Evolutionary conservation across 2,888 invertebrate species (phyloP).

Genomic region (Chironomus riparius): DNA sequence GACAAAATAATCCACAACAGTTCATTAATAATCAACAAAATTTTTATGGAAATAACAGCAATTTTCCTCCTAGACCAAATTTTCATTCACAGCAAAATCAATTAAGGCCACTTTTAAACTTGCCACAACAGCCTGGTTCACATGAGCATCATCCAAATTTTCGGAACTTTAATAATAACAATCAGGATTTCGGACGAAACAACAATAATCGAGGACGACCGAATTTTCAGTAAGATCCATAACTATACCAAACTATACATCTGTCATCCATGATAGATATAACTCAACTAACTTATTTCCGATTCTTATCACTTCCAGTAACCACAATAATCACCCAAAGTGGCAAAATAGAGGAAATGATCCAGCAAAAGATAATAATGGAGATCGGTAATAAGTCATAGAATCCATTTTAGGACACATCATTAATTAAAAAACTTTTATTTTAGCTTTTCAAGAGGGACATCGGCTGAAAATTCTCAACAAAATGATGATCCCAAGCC

Average conservation of each 20-base stretch:
- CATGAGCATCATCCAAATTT: not conserved
- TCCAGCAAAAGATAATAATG: not conserved
- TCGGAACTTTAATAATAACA: not conserved
- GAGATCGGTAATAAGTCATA: not conserved
- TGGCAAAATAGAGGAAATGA: not conserved
- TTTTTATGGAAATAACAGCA: not conserved
- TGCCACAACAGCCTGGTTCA: not conserved
- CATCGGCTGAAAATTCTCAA: not conserved
- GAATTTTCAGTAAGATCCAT: not conserved
- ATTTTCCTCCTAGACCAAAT: not conserved
- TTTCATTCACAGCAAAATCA: not conserved
- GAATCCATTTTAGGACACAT: not conserved
- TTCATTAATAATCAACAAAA: slow-evolving; percentile 1
- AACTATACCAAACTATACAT: no score
- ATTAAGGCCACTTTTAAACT: not conserved
- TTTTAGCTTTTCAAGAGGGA: not conserved
- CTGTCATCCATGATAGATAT: no score
- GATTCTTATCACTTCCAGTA: not conserved
- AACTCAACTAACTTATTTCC: no score
- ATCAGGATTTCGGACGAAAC: not conserved
- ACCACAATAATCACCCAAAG: not conserved
- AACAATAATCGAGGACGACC: not conserved
- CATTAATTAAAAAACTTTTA: not conserved
- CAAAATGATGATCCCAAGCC: not conserved
- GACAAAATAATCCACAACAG: not conserved